A percentile compares a stretch with the other conserved stretches of the same genome.
Evolutionary conservation across 2,797 vertebrate genomes (phyloP).

Genomic region (Rhinatrema bivittatum): DNA sequence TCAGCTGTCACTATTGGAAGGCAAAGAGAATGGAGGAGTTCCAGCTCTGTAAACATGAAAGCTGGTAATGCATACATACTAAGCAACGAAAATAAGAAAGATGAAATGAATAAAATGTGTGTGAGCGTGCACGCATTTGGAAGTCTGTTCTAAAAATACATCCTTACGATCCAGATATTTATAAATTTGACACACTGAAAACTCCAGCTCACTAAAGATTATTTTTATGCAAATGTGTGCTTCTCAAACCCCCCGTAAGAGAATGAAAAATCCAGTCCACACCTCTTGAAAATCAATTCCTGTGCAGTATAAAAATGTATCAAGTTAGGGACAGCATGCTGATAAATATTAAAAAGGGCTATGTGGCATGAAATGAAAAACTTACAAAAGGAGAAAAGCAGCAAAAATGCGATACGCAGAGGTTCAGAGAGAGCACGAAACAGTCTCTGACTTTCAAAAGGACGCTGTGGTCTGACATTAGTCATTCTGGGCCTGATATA

Average conservation of each 20-base stretch:
- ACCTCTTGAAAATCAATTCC: slow-evolving; percentile 81
- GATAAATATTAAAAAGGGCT: slow-evolving; percentile 77
- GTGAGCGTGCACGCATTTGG: too few species aligned
- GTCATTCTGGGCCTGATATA: slow-evolving; percentile 37
- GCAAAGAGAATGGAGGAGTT: too few species aligned
- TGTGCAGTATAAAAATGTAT: slow-evolving; percentile 46
- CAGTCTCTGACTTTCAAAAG: slow-evolving; percentile 14
- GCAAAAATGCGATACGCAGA: not conserved
- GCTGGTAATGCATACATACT: slow-evolving; percentile 30
- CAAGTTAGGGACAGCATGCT: slow-evolving; percentile 45
- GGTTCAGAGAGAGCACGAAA: slow-evolving; percentile 30
- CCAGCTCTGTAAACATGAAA: slow-evolving; percentile 31
- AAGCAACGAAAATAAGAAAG: slow-evolving; percentile 34
- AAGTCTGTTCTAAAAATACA: slow-evolving; percentile 39
- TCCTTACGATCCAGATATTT: slow-evolving; percentile 42
- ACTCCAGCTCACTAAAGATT: slow-evolving; percentile 68
- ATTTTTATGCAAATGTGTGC: slow-evolving; percentile 75
- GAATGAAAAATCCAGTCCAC: slow-evolving; percentile 67
- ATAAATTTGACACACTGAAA: slow-evolving; percentile 56
- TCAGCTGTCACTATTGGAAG: slow-evolving; percentile 12
- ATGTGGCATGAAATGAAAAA: slow-evolving; percentile 55
- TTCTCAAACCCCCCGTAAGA: slow-evolving; percentile 35
- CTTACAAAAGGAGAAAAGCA: slow-evolving; percentile 21
- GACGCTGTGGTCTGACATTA: slow-evolving; percentile 30
- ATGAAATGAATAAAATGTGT: slow-evolving; percentile 37